Base-by-base conservation (phyloP, 1,140 invertebrate genomes). In the Drosophila chauvacae region DNA sequence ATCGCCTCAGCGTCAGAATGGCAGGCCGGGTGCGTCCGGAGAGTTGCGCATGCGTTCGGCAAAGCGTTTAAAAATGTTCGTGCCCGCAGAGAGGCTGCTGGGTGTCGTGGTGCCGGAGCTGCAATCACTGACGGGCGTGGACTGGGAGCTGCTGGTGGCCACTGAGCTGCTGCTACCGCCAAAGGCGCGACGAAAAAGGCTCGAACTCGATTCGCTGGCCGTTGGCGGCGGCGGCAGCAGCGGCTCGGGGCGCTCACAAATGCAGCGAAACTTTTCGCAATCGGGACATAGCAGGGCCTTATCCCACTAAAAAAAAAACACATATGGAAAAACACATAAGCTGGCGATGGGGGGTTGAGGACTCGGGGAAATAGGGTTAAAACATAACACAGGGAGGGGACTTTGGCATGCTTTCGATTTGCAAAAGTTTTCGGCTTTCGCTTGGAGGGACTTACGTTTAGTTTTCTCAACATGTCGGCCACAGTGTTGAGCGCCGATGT, bases 401-500 rank as follows among this genome's bases (percentile, higher is more conserved):
- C 14, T 39, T 7, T 39, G 41, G 11, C 9, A 60, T 26, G 30
- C n/a, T 39, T 23, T 28, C 23, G 63, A 58, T 48, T 28, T 18
- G 23, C 2, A 53, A 13, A 55, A 39, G 57, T 64, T 72, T 53
- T 37, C 7, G 23, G 26, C 26, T 28, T 63, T 47, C n/a, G 57
- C 63, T 53, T 53, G 45, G 33, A 57, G 68, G 53, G 88, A 95
- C 95, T 96, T 94, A 96, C 96, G 93, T 96, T 95, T 80, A 98
- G 97, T 97, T 98, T 98, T 90, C 97, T 94, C 91, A 98, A 95
- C 63, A 98, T 94, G 93, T 98, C 97, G 69, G 97, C 97, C 66
- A 98, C 97, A 93, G 98, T 97, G 93, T 98, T 98, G 92, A 98
- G 95, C 56, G 97, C 97, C 66, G 97, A 96, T 93, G 98, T 96